Evolutionary conservation across 2,113 vertebrate genomes (phyloP).

Genomic region (Pseudorasbora parva): DNA sequence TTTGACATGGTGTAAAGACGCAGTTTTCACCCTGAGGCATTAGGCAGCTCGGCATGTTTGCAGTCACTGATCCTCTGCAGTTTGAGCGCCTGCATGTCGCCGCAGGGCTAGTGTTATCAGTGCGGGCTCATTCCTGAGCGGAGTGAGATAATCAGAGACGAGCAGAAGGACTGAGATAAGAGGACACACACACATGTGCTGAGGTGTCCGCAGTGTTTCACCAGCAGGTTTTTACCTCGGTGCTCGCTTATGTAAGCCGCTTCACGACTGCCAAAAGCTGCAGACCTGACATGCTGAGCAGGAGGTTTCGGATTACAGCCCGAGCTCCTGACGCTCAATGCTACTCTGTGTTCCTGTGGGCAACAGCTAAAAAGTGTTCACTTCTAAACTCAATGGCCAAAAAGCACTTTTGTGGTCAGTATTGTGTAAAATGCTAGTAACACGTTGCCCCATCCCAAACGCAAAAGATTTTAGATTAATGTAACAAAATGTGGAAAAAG

Average conservation of each 20-base stretch:
- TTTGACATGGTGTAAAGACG: not conserved
- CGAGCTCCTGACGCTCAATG: no score
- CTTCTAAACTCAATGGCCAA: no score
- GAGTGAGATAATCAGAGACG: slow-evolving; percentile 45
- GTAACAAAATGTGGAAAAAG: no score
- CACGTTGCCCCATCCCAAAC: no score
- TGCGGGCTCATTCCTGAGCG: slow-evolving; percentile 43
- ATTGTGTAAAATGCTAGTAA: no score
- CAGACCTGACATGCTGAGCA: not conserved
- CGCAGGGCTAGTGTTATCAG: slow-evolving; percentile 34
- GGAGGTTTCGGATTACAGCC: no score
- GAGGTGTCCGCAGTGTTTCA: slow-evolving; percentile 36
- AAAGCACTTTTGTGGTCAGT: no score
- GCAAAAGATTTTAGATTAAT: no score
- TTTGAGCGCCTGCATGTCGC: not conserved
- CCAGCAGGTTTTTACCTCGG: not conserved
- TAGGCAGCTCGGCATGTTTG: not conserved
- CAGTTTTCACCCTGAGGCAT: not conserved
- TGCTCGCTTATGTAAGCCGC: not conserved
- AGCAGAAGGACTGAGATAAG: slow-evolving; percentile 55
- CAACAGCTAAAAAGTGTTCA: no score
- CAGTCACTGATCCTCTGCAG: not conserved
- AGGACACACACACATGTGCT: slow-evolving; percentile 2
- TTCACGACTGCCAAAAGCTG: no score
- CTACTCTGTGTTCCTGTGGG: no score